These are phyloP conservation scores for Lasioglossum calceatum DNA, from an alignment of 2,888 invertebrate species.

Conservation along the genomic window DNA sequence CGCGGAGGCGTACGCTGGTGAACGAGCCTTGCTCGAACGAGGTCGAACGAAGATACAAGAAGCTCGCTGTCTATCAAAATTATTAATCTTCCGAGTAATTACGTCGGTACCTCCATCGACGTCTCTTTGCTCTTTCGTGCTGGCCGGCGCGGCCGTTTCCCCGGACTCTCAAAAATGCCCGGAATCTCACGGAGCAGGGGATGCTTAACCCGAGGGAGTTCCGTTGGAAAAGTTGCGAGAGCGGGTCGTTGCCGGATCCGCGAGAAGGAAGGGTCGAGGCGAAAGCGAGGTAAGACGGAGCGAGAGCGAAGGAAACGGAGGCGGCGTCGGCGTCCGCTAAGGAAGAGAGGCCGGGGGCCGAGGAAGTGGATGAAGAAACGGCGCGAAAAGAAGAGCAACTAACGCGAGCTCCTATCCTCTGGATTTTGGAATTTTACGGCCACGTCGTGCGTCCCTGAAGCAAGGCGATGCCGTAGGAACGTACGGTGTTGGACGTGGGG, in stretches of 20 bases:
- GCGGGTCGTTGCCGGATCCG: constrained; percentile 8
- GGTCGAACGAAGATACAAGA: neutral
- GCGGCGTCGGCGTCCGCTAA: neutral
- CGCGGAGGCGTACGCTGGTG: neutral
- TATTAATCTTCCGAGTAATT: constrained; percentile 68
- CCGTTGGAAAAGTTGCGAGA: constrained; percentile 60
- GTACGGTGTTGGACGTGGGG: constrained; percentile 78
- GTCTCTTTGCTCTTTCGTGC: constrained; percentile 44
- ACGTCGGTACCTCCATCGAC: constrained; percentile 57
- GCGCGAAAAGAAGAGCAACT: constrained; percentile 38
- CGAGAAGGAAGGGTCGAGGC: constrained; percentile 7
- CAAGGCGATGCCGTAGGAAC: constrained; percentile 78
- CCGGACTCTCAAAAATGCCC: constrained; percentile 67
- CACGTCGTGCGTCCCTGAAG: constrained; percentile 75
- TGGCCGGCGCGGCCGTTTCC: constrained; percentile 39
- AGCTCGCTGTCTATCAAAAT: constrained; percentile 44
- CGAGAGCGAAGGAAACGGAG: neutral
- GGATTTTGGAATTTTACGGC: constrained; percentile 74
- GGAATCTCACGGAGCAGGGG: constrained; percentile 63
- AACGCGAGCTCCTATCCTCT: constrained; percentile 57
- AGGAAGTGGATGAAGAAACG: constrained; percentile 39
- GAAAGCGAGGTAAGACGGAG: neutral
- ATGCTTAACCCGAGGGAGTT: constrained; percentile 64
- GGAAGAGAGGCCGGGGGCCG: neutral
- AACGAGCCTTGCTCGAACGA: neutral